Base-by-base conservation (phyloP, 2,797 vertebrate species). In the Mallotus villosus region DNA sequence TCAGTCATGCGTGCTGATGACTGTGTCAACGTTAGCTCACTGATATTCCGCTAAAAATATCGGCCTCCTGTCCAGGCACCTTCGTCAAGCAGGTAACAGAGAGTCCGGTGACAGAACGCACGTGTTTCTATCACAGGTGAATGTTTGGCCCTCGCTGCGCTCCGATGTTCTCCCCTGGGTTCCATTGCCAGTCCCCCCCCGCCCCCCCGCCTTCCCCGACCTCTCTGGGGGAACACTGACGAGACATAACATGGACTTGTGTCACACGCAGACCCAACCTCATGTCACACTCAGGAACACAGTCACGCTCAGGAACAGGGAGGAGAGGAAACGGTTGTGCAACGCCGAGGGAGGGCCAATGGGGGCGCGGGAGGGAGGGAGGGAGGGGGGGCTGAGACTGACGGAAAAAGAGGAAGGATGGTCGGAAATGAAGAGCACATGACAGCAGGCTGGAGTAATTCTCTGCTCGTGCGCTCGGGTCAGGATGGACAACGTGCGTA, bases 371-470 rank as follows among this genome's bases (percentile, higher is more conserved):
- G 72, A 67, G 72, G 71, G 78, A 75, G 76, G 81, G 73, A 75
- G 75, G 72, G 69, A 70, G 71, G 78, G 77, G 76, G 81, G 73
- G 81, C 80, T 81, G 81, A 63, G 73, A 41, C 69, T 71, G 70
- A 83, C 80, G 74, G 55, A 29, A 55, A 27, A 68, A 75, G 67
- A 72, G 68, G 72, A 70, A 67, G 70, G 61, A 74, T 49, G 72
- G 61, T 70, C 73, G 80, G 77, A 86, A 88, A 90, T 84, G 73
- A 89, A 65, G 78, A 87, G 82, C 87, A 90, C 88, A 90, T 91
- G 91, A 89, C 82, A 75, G 76, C 70, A 84, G 73, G 64, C 22
- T 67, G 73, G 67, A 77, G 73, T 53, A 70, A 73, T 46, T 68
- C 58, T 75, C 70, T 74, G 67, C 63, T 76, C 12, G 11, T 14